Evolutionary conservation across 2,888 invertebrate genomes (phyloP), one percentile per base, ranked within the genome.

Genomic region (Pristionchus entomophagus): DNA sequence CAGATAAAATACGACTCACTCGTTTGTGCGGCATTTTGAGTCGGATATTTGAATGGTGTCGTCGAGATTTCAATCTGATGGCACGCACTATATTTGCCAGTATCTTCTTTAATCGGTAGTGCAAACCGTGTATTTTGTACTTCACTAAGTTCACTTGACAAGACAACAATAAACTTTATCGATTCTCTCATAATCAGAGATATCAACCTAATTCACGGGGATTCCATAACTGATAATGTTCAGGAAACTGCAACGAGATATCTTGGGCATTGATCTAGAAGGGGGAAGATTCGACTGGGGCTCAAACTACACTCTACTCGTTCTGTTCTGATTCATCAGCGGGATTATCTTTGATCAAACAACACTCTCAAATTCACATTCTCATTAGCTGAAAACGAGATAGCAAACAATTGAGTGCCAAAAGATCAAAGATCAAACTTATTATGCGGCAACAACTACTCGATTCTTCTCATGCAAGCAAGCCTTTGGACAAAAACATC

Each of bases 201-300:
- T 45, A 45, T 45, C 45, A 45, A 41, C 73, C 73, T 73, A 73
- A n/a, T 65, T 73, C 73, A 73, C 73, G 73, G 73, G 73, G 73
- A 32, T 73, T 73, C 73, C 41, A 35, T n/a, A n/a, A 45, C 19
- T 73, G 73, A 73, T 73, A 73, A 41, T 65, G 19, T 19, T 35
- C 17, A 38, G 5, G 38, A 38, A 45, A n/a, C 19, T 19, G 14
- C 32, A 45, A n/a, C 73, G 41, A 73, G 73, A 73, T 73, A 73
- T 73, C 10, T 26, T 2, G 26, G 41, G 26, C 17, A 41, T 38
- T 38, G 69, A 69, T 73, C 73, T 0, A 26, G n/a, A 14, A 45
- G 8, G 22, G 38, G 29, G 38, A 69, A 26, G 38, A 26, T 38
- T 38, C 38, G 65, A 73, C 73, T 22, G 73, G 69, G 73, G 22